Percentiles rank a stretch among this genome's conserved stretches.
Conservation (phyloP, 2,113 vertebrate species). For the Misgurnus mizolepis region DNA sequence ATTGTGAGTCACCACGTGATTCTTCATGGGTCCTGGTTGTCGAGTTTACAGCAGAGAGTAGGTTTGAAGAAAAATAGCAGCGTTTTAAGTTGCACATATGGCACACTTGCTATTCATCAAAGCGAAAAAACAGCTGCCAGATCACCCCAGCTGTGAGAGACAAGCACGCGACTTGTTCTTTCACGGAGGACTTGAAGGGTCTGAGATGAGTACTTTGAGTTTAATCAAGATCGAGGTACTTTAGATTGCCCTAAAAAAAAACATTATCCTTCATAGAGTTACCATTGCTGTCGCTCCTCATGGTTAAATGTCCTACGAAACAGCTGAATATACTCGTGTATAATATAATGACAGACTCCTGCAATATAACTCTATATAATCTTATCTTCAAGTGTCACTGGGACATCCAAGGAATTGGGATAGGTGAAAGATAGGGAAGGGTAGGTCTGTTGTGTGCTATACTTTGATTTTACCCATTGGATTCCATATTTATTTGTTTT, state of each 20-base stretch:
- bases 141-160: not conserved
- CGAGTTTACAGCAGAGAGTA: not conserved
- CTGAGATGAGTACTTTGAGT: not conserved
- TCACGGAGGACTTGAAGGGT: not conserved
- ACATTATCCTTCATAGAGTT: conserved; percentile 9
- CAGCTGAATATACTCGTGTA: conserved; percentile 6
- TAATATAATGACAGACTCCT: conserved; percentile 28
- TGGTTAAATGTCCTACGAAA: not conserved
- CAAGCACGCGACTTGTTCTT: not conserved
- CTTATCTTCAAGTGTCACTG: conserved; percentile 18
- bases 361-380: not conserved
- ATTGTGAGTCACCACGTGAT: not conserved
- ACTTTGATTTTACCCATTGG: no score
- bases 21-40: not conserved
- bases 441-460: conserved; percentile 4
- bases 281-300: not conserved
- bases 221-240: not conserved
- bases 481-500: no score
- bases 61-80: not conserved
- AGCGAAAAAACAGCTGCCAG: conserved; percentile 13
- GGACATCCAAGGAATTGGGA: conserved; percentile 20
- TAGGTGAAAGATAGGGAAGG: conserved; percentile 1
- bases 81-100: not conserved
- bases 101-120: not conserved
- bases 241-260: not conserved